Evolutionary conservation across 2,888 invertebrate genomes (phyloP).

Genomic region (Trissolcus japonicus): DNA sequence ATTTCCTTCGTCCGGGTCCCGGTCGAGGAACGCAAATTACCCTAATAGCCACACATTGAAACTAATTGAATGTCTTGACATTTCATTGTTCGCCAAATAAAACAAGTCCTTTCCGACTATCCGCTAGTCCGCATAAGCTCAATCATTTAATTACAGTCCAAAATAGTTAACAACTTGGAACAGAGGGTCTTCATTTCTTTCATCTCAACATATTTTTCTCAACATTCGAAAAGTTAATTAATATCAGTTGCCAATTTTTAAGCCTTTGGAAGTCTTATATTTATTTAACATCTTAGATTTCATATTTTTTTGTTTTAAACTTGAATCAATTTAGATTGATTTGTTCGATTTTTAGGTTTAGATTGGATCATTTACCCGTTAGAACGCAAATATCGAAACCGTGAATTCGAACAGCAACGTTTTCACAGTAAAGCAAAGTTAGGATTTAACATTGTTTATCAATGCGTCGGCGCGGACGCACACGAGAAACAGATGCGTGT

Average conservation of each 20-base stretch:
- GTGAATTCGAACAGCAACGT: constrained; percentile 4
- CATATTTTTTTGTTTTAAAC: no score
- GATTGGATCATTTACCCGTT: not conserved
- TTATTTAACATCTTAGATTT: no score
- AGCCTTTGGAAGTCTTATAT: no score
- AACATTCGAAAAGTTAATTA: no score
- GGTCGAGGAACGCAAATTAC: constrained; percentile 10
- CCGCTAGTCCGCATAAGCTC: constrained; percentile 23
- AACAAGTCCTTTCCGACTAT: constrained; percentile 16
- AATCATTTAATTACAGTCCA: constrained; percentile 22
- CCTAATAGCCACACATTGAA: constrained; percentile 20
- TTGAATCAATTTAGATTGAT: no score
- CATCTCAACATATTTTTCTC: not conserved
- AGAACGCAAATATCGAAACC: constrained; percentile 31
- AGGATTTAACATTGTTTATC: constrained; percentile 35
- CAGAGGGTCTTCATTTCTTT: no score
- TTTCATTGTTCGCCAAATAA: constrained; percentile 14
- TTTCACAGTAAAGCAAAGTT: constrained; percentile 19
- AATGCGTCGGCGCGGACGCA: constrained; percentile 7
- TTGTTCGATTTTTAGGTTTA: no score
- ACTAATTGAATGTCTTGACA: constrained; percentile 25
- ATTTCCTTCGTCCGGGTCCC: constrained; percentile 9
- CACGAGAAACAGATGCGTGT: not conserved
- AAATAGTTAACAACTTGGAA: no score
- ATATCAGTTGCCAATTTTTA: no score